Conservation (phyloP, 2,888 invertebrate genomes). For the Parochlus steinenii region DNA sequence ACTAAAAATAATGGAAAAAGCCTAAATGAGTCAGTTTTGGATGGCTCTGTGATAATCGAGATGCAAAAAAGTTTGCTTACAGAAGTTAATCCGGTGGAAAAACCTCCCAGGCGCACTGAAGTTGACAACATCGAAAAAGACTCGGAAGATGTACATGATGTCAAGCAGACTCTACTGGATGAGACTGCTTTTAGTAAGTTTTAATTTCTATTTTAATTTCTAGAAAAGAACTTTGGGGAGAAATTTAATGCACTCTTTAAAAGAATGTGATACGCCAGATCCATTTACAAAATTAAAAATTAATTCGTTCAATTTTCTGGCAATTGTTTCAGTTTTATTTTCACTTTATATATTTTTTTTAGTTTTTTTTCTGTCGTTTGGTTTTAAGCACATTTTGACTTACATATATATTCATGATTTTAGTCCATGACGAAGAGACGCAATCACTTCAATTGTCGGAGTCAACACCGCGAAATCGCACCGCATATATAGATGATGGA, state of each 20-base stretch:
- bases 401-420: neutral
- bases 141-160: conserved; percentile 65
- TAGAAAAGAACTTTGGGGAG: conserved; percentile 9
- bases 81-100: conserved; percentile 70
- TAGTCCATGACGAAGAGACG: conserved; percentile 46
- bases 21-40: conserved; percentile 51
- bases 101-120: conserved; percentile 64
- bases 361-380: no score
- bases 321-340: conserved; percentile 2
- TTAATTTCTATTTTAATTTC: neutral
- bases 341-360: no score
- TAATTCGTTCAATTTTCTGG: no score
- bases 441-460: conserved; percentile 49
- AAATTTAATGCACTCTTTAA: conserved; percentile 4
- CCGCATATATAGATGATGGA: conserved; percentile 29
- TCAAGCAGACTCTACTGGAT: conserved; percentile 64
- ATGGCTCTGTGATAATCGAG: conserved; percentile 59
- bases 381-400: neutral
- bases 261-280: conserved; percentile 4
- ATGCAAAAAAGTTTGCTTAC: conserved; percentile 74
- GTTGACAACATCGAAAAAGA: conserved; percentile 52
- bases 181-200: conserved; percentile 62
- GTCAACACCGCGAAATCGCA: conserved; percentile 34
- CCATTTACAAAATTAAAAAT: conserved; percentile 1
- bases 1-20: conserved; percentile 34